Evolutionary conservation across 2,797 vertebrate genomes (phyloP), one percentile per base, ranked within the genome.

Genomic region (Tolypeutes matacus): DNA sequence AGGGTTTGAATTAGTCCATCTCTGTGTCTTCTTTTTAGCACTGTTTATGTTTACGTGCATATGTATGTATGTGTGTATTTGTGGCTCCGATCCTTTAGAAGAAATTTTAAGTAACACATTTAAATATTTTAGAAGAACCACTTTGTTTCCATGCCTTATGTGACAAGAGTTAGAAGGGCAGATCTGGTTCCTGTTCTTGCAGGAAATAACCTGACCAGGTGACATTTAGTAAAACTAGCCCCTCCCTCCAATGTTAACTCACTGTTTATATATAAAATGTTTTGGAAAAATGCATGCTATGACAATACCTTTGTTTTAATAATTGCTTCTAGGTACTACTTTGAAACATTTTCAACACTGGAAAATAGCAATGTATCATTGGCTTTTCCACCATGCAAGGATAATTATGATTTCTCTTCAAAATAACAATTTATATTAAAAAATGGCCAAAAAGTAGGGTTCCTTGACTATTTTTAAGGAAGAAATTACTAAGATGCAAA

Each of bases 331-430:
- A 92, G 84, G 80, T 95, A 88, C 86, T 94, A 94, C 84, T 88
- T 25, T 88, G 83, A 88, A 91, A 91, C 92, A 64, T 97, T 94
- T 97, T 97, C 95, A 95, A 65, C 78, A 76, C 72, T 95, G 82
- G 88, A 91, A 97, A 96, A 93, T 91, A 89, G 75, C 60, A 93
- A 10, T 86, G 88, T 96, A 60, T 85, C 95, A 90, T 95, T 93
- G 76, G 89, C 96, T 91, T 98, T 89, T 89, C 90, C 31, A 84
- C 69, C 91, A 64, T 58, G 5, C 76, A 25, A 53, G 83, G 91
- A 76, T 96, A 96, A 98, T 97, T 97, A 97, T 86, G 92, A 96
- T 46, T 31, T 81, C 88, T 93, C 86, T 92, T 76, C 93, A 95
- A 84, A 97, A 96, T 27, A 96, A 69, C 82, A 91, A 83, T 76